Base-by-base conservation (phyloP, 2,113 vertebrate genomes). In the Galeopterus variegatus region DNA sequence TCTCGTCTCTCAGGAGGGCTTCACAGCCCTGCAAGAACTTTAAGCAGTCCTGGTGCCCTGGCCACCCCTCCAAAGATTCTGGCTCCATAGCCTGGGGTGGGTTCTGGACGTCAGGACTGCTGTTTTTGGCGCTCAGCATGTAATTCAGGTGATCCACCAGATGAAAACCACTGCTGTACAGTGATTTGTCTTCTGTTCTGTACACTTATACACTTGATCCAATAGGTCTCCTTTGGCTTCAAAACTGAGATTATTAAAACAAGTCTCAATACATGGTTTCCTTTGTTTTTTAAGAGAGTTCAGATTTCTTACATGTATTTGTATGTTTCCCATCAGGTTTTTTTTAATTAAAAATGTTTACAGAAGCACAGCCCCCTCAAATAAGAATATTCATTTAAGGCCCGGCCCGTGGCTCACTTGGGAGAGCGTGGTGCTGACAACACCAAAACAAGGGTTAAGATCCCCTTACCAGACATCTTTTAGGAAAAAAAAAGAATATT, bases 1-100 rank as follows among this genome's bases (percentile, higher is more conserved):
- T 5, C 41, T 14, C 9, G 18, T 94, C 24, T 48, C 14, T 73
- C 24, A 60, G 81, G 5, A 56, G 15, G 0, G 23, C 28, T 64
- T 24, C 8, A 3, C 6, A n/a, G 1, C 15, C 45, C 14, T 2
- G 1, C 48, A 3, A 36, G 52, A 14, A 8, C 6, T 0, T 21
- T 15, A 19, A 21, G 4, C 33, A 10, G 2, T 21, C 4, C 17
- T 1, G 1, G 26, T 24, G 24, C 14, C 72, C 28, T 31, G 33
- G 58, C 64, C 26, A 19, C 9, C 10, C 18, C 60, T 8, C 88
- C 21, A 28, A 14, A 31, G 58, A 41, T 9, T 17, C 54, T 3
- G 64, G 36, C 23, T 19, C 36, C 60, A 52, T 1, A 13, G 69
- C 52, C 56, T 4, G 21, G 12, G 36, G 28, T 15, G 26, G 52